phyloP scores from a whole-genome alignment of 2,888 invertebrate genomes.

The Nemotelus nigrinus region DNA sequence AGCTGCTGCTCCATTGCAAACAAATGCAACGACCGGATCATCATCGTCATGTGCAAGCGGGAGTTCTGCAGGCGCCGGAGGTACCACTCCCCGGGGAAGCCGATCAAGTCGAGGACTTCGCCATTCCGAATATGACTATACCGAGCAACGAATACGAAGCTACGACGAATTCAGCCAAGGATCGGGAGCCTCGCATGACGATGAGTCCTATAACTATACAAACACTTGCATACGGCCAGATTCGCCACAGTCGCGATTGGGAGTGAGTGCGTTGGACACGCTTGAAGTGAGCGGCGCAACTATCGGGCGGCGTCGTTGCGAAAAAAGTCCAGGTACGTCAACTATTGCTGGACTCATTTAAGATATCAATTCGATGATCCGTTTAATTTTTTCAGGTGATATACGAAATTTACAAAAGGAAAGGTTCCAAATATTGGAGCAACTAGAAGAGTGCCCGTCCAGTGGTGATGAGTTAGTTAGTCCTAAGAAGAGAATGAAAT shows the following conservation, averaged over 20 bases:
- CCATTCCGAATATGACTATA: conserved; percentile 66
- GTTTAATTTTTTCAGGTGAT: conserved; percentile 66
- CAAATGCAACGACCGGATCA: conserved; percentile 35
- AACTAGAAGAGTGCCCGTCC: conserved; percentile 76
- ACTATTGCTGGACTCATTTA: background rate
- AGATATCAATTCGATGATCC: background rate
- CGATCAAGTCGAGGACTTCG: conserved; percentile 63
- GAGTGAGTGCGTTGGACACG: conserved; percentile 61
- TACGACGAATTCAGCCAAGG: conserved; percentile 81
- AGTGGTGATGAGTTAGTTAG: conserved; percentile 75
- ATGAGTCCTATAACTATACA: conserved; percentile 60
- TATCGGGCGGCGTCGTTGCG: conserved; percentile 63
- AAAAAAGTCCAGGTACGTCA: conserved; percentile 60
- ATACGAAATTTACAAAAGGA: conserved; percentile 77
- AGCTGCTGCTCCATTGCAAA: conserved; percentile 48
- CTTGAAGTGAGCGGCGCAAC: conserved; percentile 56
- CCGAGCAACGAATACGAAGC: conserved; percentile 68
- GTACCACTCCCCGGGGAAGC: conserved; percentile 64
- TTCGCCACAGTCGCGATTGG: conserved; percentile 60
- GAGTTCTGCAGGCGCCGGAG: conserved; percentile 55
- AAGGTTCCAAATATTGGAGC: conserved; percentile 75
- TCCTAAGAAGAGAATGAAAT: conserved; percentile 74
- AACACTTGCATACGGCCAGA: conserved; percentile 65
- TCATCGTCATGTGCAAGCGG: background rate
- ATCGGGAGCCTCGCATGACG: conserved; percentile 74